Evolutionary conservation across 2,888 invertebrate species (phyloP).

Genomic region (Carcina quercana): DNA sequence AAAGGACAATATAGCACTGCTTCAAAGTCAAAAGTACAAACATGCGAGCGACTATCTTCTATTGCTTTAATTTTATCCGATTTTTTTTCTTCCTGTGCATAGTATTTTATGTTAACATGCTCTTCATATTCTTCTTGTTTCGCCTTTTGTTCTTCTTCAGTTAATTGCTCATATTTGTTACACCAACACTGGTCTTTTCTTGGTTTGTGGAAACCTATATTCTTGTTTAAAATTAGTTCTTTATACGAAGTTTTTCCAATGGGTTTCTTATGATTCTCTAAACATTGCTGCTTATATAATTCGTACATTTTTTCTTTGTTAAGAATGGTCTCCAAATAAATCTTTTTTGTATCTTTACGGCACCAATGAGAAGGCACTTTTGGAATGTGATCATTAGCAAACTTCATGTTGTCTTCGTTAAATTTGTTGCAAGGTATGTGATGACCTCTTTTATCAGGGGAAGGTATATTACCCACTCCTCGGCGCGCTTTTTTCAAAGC

Average conservation of each 20-base stretch:
- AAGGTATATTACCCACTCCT: conserved; percentile 12
- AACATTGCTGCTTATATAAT: conserved; percentile 12
- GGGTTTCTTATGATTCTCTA: conserved; percentile 10
- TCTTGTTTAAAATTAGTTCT: conserved; percentile 11
- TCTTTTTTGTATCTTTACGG: conserved; percentile 11
- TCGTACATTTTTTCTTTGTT: conserved; percentile 17
- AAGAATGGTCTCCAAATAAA: conserved; percentile 10
- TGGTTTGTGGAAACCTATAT: conserved; percentile 12
- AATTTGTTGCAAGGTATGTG: conserved; percentile 12
- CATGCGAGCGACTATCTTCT: conserved; percentile 10
- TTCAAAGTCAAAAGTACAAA: conserved; percentile 18
- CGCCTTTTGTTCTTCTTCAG: conserved; percentile 13
- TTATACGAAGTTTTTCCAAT: conserved; percentile 12
- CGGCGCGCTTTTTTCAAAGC: conserved; percentile 11
- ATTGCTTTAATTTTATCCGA: conserved; percentile 11
- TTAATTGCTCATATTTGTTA: conserved; percentile 14
- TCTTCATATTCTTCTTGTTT: conserved; percentile 15
- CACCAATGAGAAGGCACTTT: conserved; percentile 8
- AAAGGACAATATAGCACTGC: conserved; percentile 15
- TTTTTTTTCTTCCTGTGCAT: conserved; percentile 15
- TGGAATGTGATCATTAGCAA: conserved; percentile 14
- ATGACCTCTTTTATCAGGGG: conserved; percentile 13
- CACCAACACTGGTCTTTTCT: conserved; percentile 14
- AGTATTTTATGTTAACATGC: conserved; percentile 9
- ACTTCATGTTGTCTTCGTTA: conserved; percentile 7